Percentiles rank a stretch among this genome's conserved stretches.
Evolutionary conservation across 2,888 invertebrate genomes (phyloP).

Genomic region (Caenorhabditis zanzibari): DNA sequence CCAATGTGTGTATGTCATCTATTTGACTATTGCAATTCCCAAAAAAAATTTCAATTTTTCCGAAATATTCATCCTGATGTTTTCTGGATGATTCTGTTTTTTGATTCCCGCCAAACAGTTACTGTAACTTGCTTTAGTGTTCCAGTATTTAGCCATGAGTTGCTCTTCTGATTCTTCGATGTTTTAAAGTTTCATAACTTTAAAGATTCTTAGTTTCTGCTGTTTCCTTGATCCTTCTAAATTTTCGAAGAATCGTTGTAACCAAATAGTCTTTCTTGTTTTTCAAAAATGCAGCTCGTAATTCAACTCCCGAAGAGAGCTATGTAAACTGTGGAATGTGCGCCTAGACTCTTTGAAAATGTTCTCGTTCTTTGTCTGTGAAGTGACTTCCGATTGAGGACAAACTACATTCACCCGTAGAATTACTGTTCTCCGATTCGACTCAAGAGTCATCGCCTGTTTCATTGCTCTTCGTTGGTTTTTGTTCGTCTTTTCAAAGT

Average conservation of each 20-base stretch:
- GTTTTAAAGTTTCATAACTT: too few relatives aligned
- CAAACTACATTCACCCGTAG: neutral
- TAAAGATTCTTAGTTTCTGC: too few relatives aligned
- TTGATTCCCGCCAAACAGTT: neutral
- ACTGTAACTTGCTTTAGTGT: conserved; percentile 10
- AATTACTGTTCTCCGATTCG: conserved; percentile 14
- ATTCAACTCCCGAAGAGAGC: neutral
- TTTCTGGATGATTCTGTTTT: neutral
- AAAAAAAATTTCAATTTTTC: conserved; percentile 25
- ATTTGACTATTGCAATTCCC: conserved; percentile 29
- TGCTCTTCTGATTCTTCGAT: too few relatives aligned
- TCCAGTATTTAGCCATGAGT: too few relatives aligned
- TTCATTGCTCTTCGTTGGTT: conserved; percentile 9
- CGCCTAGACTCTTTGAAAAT: conserved; percentile 8
- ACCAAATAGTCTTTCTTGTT: too few relatives aligned
- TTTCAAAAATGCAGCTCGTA: neutral
- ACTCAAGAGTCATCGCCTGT: neutral
- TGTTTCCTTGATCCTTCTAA: too few relatives aligned
- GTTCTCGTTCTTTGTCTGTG: conserved; percentile 11
- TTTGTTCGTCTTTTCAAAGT: conserved; percentile 12
- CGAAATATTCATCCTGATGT: neutral
- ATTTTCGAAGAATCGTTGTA: neutral
- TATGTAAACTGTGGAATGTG: neutral
- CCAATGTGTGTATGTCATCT: conserved; percentile 33
- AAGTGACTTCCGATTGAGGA: neutral